Percentiles rank a stretch among this genome's conserved stretches.
Evolutionary conservation across 2,888 invertebrate genomes (phyloP).

Genomic region (Noctuana brunneofusca): DNA sequence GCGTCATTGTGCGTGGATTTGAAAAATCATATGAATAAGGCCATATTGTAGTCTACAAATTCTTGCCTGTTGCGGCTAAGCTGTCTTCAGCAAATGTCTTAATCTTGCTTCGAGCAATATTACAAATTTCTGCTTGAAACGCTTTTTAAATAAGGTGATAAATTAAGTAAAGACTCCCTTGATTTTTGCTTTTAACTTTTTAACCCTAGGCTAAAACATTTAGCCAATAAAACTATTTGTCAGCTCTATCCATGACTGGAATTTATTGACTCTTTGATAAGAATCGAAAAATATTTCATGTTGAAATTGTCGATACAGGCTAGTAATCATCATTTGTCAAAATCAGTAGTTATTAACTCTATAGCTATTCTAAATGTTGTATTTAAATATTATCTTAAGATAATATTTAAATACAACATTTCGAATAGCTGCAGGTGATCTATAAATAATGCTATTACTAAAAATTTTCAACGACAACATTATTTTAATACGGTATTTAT

Average conservation of each 20-base stretch:
- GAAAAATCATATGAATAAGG: too few species aligned
- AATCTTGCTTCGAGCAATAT: not conserved
- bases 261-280: slow-evolving; percentile 4
- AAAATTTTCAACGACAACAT: not conserved
- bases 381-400: slow-evolving; percentile 2
- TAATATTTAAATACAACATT: too few species aligned
- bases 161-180: not conserved
- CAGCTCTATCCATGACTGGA: not conserved
- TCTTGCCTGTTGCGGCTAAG: not conserved
- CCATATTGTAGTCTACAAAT: slow-evolving; percentile 11
- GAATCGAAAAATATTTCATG: slow-evolving; percentile 2
- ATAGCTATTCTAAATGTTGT: not conserved
- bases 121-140: not conserved
- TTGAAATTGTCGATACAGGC: not conserved
- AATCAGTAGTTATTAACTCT: not conserved
- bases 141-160: not conserved
- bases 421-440: not conserved
- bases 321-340: not conserved
- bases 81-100: not conserved
- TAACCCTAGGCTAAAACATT: slow-evolving; percentile 15
- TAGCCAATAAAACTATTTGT: slow-evolving; percentile 14
- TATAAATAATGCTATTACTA: not conserved
- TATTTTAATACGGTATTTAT: slow-evolving; percentile 3
- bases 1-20: too few species aligned
- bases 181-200: slow-evolving; percentile 10